These are phyloP conservation scores for Lacerta bilineata DNA, from an alignment of 2,797 vertebrate genomes.

Conservation along the genomic window DNA sequence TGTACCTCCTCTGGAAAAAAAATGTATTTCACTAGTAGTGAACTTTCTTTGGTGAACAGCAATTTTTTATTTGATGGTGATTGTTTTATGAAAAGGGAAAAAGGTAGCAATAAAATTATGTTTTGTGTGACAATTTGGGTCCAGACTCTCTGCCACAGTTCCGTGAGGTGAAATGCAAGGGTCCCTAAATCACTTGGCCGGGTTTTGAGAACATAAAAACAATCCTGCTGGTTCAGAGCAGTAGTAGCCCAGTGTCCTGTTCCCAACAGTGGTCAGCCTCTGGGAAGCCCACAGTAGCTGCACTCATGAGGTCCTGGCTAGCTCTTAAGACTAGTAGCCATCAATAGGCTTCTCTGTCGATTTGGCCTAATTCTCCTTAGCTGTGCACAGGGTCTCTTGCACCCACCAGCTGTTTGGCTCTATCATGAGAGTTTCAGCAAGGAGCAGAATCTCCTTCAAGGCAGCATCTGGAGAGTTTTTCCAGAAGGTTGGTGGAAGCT, in stretches of 20 bases:
- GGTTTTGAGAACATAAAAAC: background rate
- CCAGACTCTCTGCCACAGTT: background rate
- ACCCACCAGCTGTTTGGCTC: background rate
- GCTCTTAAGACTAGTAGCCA: background rate
- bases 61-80: background rate
- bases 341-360: background rate
- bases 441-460: background rate
- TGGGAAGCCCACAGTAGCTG: background rate
- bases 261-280: background rate
- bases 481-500: background rate
- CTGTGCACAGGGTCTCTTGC: background rate
- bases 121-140: slow-evolving; percentile 1
- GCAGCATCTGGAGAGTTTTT: background rate
- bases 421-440: background rate
- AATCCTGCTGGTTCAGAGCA: no score
- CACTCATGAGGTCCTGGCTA: background rate
- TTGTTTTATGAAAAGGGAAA: slow-evolving; percentile 1
- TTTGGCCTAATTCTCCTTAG: background rate
- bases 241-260: no score
- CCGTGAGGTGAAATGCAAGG: background rate
- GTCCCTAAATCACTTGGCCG: no score
- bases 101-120: slow-evolving; percentile 21
- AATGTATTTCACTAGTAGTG: background rate
- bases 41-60: slow-evolving; percentile 10
- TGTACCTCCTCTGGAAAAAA: background rate